These are phyloP conservation scores for Scatophagus argus DNA, from an alignment of 2,113 vertebrate genomes.

Conservation along the genomic window DNA sequence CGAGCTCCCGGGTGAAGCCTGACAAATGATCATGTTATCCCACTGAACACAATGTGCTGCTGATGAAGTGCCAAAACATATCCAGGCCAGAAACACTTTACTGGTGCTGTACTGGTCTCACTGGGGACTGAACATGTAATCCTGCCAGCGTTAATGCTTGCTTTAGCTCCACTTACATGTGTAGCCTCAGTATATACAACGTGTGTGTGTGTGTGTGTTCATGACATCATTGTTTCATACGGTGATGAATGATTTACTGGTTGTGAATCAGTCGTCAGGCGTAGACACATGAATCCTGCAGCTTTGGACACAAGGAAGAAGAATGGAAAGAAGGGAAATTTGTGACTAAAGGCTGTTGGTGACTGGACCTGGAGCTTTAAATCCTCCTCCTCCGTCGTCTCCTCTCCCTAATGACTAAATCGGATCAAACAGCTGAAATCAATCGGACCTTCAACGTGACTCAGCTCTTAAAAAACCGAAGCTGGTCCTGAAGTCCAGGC, in stretches of 20 bases:
- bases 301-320: too few species aligned
- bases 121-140: constrained; percentile 19
- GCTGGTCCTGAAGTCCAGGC: constrained; percentile 18
- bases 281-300: too few species aligned
- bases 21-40: too few species aligned
- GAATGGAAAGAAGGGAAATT: too few species aligned
- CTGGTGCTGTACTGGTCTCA: constrained; percentile 23
- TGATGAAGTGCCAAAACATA: neutral
- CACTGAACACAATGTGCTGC: neutral
- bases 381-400: neutral
- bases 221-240: constrained; percentile 36
- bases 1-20: too few species aligned
- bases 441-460: constrained; percentile 10
- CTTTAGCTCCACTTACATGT: constrained; percentile 24
- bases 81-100: neutral
- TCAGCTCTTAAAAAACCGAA: neutral
- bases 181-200: neutral
- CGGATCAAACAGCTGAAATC: constrained; percentile 29
- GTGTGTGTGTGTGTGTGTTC: neutral
- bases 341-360: neutral
- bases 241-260: constrained; percentile 34
- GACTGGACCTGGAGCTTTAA: neutral
- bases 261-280: neutral
- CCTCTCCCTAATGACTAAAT: constrained; percentile 17
- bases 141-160: constrained; percentile 29